Percentiles rank a stretch among this genome's conserved stretches.
Conservation (phyloP, 2,888 invertebrate species). For the Poecilobothrus nobilitatus region DNA sequence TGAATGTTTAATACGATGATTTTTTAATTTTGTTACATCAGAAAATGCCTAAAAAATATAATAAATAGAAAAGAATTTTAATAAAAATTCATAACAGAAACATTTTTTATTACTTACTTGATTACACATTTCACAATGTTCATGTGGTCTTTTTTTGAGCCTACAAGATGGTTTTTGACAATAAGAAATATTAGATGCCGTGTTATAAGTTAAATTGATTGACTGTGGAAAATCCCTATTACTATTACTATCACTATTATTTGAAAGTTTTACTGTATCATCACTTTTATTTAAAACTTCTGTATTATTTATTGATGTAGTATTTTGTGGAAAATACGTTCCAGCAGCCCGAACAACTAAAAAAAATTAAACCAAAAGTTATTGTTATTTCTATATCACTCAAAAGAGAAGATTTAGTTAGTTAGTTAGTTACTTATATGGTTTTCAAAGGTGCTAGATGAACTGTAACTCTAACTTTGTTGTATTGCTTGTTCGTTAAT, state of each 20-base stretch:
- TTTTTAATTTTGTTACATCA: slow-evolving; percentile 26
- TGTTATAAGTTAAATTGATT: background rate
- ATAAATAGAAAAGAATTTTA: too few relatives aligned
- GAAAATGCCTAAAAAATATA: slow-evolving; percentile 20
- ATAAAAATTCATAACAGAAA: too few relatives aligned
- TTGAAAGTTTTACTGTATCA: background rate
- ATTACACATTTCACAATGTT: slow-evolving; percentile 71
- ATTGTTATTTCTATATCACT: too few relatives aligned
- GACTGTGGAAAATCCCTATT: background rate
- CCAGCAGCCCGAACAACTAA: slow-evolving; percentile 41
- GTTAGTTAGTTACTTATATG: too few relatives aligned
- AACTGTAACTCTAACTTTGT: too few relatives aligned
- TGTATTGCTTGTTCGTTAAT: too few relatives aligned
- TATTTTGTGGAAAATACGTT: slow-evolving; percentile 40
- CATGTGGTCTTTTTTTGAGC: slow-evolving; percentile 66
- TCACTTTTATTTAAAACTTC: background rate
- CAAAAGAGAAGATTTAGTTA: too few relatives aligned
- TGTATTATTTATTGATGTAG: slow-evolving; percentile 23
- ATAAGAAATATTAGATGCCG: background rate
- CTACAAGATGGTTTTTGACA: slow-evolving; percentile 75
- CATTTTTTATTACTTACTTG: slow-evolving; percentile 40
- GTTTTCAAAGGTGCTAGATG: too few relatives aligned
- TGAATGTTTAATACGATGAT: slow-evolving; percentile 26
- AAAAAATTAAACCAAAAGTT: background rate
- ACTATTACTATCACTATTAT: too few relatives aligned